These are phyloP conservation scores for Eugnorisma glareosa DNA, from an alignment of 2,888 invertebrate species.

Conservation along the genomic window DNA sequence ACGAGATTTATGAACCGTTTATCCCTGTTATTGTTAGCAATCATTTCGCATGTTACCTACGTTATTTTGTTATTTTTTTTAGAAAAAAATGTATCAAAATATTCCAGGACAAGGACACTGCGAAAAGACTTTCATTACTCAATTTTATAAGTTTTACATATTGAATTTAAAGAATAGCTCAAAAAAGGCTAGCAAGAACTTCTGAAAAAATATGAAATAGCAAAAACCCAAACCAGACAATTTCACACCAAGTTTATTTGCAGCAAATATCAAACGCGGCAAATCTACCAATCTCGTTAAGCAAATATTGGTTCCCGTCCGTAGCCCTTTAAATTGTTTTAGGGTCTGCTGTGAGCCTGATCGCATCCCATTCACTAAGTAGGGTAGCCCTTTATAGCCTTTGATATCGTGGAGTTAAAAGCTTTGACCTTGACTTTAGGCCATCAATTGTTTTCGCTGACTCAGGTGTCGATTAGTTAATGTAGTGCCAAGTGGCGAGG, in stretches of 20 bases:
- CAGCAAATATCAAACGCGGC: constrained; percentile 46
- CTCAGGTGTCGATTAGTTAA: constrained; percentile 53
- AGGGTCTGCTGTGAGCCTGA: constrained; percentile 30
- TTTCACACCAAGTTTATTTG: constrained; percentile 47
- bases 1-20: constrained; percentile 22
- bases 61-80: neutral
- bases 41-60: constrained; percentile 4
- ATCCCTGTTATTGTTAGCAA: constrained; percentile 21
- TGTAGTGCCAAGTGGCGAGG: constrained; percentile 12
- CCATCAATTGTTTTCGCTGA: constrained; percentile 55
- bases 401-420: constrained; percentile 50
- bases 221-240: constrained; percentile 16
- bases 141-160: neutral
- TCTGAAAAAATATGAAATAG: neutral
- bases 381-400: constrained; percentile 40
- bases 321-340: constrained; percentile 44
- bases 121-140: neutral
- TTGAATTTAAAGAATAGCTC: neutral
- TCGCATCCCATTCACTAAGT: constrained; percentile 42
- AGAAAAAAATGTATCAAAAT: neutral
- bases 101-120: neutral
- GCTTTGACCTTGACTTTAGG: constrained; percentile 57
- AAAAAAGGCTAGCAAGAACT: constrained; percentile 6
- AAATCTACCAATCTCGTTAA: constrained; percentile 55
- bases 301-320: constrained; percentile 60